Conservation (phyloP, 2,888 invertebrate genomes). For the Pristionchus exspectatus region DNA sequence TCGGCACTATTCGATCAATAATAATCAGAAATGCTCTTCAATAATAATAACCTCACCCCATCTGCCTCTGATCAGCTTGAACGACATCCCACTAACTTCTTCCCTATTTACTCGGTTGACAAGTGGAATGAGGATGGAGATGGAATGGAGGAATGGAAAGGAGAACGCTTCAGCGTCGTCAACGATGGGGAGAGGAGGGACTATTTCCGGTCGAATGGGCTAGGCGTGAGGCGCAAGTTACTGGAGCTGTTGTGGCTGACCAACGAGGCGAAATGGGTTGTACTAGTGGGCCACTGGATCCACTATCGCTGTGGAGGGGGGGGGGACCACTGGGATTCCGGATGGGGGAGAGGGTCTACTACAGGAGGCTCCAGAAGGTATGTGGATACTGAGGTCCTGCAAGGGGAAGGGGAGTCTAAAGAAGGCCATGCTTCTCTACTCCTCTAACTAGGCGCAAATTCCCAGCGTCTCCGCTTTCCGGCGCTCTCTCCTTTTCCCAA, state of each 20-base stretch:
- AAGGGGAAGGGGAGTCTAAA: not conserved
- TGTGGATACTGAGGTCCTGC: not conserved
- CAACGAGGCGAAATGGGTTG: not conserved
- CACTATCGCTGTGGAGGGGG: no score
- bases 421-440: constrained; percentile 1
- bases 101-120: not conserved
- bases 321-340: no score
- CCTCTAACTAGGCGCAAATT: not conserved
- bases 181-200: not conserved
- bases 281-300: not conserved
- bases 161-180: no score
- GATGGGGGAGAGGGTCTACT: no score
- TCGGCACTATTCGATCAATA: no score
- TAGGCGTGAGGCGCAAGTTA: not conserved
- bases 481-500: not conserved
- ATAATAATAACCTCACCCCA: not conserved
- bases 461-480: constrained; percentile 7
- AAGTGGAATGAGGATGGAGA: no score
- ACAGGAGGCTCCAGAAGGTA: no score
- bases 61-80: constrained; percentile 10
- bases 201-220: not conserved
- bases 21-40: no score
- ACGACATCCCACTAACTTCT: not conserved
- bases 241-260: not conserved
- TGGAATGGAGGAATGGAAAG: no score